These are phyloP conservation scores for Euschistus heros DNA, from an alignment of 1,140 invertebrate genomes.

Conservation along the genomic window DNA sequence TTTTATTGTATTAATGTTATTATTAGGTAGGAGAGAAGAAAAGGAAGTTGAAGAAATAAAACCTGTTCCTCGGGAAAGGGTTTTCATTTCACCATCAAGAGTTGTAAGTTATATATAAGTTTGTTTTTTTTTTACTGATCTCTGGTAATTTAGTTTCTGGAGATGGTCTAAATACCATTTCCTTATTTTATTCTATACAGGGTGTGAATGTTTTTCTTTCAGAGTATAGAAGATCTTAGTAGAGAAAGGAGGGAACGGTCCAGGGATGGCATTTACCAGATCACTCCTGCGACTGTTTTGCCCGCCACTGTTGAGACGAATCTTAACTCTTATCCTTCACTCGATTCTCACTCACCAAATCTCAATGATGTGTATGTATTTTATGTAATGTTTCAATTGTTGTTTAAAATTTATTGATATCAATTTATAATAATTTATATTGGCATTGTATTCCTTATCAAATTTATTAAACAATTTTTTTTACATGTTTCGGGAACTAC, in stretches of 20 bases:
- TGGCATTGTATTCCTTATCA: too few species aligned
- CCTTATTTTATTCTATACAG: too few species aligned
- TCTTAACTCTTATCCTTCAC: slow-evolving; percentile 30
- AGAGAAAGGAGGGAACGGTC: slow-evolving; percentile 9
- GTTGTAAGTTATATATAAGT: slow-evolving; percentile 4
- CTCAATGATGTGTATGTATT: slow-evolving; percentile 25
- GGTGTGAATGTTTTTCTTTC: too few species aligned
- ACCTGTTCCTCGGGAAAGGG: slow-evolving; percentile 20
- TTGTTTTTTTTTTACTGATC: background rate
- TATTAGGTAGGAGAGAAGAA: slow-evolving; percentile 2
- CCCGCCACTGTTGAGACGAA: background rate
- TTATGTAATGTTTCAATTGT: background rate
- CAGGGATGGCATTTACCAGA: slow-evolving; percentile 30
- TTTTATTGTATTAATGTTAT: background rate
- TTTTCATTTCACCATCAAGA: slow-evolving; percentile 1
- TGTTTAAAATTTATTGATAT: too few species aligned
- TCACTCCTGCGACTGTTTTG: slow-evolving; percentile 32
- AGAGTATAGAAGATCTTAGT: background rate
- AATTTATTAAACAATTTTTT: too few species aligned
- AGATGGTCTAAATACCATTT: background rate
- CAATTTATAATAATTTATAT: too few species aligned
- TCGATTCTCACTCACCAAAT: slow-evolving; percentile 34
- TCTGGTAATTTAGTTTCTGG: background rate
- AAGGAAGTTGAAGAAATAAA: slow-evolving; percentile 17
- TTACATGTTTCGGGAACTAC: too few species aligned